Evolutionary conservation across 2,797 vertebrate species (phyloP), one percentile per base, ranked within the genome.

Genomic region (Pangasius larnaudii): DNA sequence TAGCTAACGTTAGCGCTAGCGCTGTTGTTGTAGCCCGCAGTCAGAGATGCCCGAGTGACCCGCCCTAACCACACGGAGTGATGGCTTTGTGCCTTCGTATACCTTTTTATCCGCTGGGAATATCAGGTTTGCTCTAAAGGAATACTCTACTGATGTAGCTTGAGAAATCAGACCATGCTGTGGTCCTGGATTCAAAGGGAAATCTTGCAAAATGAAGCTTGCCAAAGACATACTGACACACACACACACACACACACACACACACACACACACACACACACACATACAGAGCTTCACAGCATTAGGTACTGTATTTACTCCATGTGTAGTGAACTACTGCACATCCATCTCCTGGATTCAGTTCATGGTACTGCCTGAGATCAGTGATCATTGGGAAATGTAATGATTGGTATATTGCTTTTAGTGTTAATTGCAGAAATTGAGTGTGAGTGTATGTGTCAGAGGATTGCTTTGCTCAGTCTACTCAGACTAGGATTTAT

Each of bases 11-110:
- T 88, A 92, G 89, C 89, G 16, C 91, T 92, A 85, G 79, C 79
- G 10, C 84, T 89, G 79, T 49, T 86, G 79, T 77, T 86, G 53
- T 36, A 67, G 84, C 56, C 39, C 72, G 71, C 82, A 84, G 94
- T 88, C 75, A 86, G 46, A 87, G 94, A 94, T 96, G 92, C 92
- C 89, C 85, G 74, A 85, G 90, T 89, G 91, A 96, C 95, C 95
- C 96, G 94, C 96, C 95, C 96, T 53, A 89, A 81, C 84, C 81
- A 82, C 82, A 79, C 67, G 30, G 19, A 67, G 39, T 74, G 59
- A 89, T 74, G 88, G 59, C 83, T 87, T 89, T 91, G 89, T 91
- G 85, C 71, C 49, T 24, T n/a, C 56, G 7, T 61, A 7, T 56
- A 27, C 49, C 65, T 13, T 39, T 84, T 33, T 33, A 75, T 33